Evolutionary conservation across 2,888 invertebrate genomes (phyloP), one percentile per base, ranked within the genome.

Genomic region (Cyclophora albipunctata): DNA sequence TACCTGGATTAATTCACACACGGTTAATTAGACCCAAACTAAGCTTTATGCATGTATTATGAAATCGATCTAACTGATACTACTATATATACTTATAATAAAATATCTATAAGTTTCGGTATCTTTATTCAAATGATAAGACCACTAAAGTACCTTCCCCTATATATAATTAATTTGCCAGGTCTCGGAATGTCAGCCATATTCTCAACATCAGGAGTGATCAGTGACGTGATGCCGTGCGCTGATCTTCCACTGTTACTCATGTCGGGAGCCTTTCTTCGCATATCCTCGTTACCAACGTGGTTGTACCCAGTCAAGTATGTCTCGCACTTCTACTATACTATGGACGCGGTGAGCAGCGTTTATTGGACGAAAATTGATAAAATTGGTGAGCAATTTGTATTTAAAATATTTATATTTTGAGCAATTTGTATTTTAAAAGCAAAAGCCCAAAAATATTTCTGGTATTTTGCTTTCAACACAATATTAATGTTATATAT

Each of bases 311-410:
- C 83, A 0, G 51, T 90, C 35, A 88, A 89, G 63, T 90, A 84
- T 62, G 50, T 89, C 34, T 90, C 90, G 0, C 86, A 90, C 52
- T 90, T 90, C 69, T 90, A 84, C 68, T 90, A 90, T 65, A 66
- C 78, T 0, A 83, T 89, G 78, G 90, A 90, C 48, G 83, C 87
- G 0, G 57, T 90, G n/a, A 88, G 89, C 56, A 90, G 90, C 53
- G 73, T 89, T 35, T 87, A 90, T 59, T 90, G 90, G 90, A 70
- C 83, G 7, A 79, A 85, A 57, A 81, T 90, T 55, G 77, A 79
- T 3, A 48, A 62, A 35, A 90, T 90, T 7, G 89, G 90, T 90
- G 63, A 77, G 76, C 20, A n/a, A n/a, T n/a, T n/a, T n/a, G n/a
- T n/a, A n/a, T n/a, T n/a, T n/a, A n/a, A n/a, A n/a, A n/a, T n/a